Evolutionary conservation across 1,140 invertebrate species (phyloP).

Genomic region (Pseudoatta argentina): DNA sequence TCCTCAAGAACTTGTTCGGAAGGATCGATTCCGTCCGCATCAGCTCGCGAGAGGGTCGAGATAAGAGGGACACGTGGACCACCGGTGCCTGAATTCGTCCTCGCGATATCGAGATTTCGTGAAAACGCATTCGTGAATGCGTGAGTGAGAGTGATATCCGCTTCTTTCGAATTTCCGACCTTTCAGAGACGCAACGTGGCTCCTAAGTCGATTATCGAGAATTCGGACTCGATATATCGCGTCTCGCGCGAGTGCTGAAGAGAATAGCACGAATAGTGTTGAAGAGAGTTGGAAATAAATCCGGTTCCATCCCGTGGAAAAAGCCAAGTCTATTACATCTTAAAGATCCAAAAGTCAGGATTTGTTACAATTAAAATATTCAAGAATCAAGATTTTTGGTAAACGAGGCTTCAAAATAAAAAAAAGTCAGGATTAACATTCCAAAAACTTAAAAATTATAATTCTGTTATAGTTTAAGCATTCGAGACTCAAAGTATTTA

Average conservation of each 20-base stretch:
- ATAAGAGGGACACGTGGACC: neutral
- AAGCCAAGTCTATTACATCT: neutral
- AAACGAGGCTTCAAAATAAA: neutral
- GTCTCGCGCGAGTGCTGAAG: slow-evolving; percentile 34
- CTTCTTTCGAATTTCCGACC: neutral
- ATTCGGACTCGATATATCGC: neutral
- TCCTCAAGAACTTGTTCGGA: slow-evolving; percentile 3
- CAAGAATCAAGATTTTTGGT: neutral
- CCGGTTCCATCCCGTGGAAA: slow-evolving; percentile 14
- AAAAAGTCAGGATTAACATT: no score
- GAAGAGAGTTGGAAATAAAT: slow-evolving; percentile 10
- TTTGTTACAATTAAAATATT: neutral
- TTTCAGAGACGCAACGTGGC: neutral
- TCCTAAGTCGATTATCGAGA: neutral
- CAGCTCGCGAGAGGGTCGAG: slow-evolving; percentile 1
- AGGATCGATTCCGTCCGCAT: neutral
- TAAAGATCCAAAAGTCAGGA: neutral
- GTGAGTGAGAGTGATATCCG: slow-evolving; percentile 46
- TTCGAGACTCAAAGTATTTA: neutral
- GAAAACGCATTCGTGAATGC: slow-evolving; percentile 2
- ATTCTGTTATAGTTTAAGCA: neutral
- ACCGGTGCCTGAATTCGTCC: neutral
- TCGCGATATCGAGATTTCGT: neutral
- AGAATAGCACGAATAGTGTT: slow-evolving; percentile 3
- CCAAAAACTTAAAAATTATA: neutral